phyloP scores from a whole-genome alignment of 2,113 vertebrate species.

The Equus quagga region DNA sequence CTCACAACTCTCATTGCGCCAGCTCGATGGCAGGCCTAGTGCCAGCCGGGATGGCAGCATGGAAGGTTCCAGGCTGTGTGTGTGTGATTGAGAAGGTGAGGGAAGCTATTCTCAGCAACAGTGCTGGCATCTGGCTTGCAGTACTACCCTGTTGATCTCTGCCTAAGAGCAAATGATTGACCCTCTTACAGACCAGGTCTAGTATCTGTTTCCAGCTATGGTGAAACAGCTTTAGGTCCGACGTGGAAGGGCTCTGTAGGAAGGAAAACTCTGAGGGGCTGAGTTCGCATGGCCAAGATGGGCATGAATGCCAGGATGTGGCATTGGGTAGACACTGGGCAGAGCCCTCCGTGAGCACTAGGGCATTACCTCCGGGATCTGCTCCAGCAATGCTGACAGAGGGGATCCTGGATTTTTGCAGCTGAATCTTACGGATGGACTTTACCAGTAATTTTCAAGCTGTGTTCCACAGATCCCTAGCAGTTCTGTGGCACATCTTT shows the following conservation, averaged over 20 bases:
- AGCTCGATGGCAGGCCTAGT: neutral
- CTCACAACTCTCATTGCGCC: neutral
- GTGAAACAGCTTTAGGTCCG: neutral
- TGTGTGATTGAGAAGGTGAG: neutral
- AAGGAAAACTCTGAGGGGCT: neutral
- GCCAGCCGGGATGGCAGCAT: neutral
- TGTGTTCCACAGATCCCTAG: neutral
- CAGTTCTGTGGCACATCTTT: neutral
- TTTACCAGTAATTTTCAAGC: neutral
- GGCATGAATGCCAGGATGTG: neutral
- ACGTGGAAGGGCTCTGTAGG: neutral
- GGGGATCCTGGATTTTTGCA: neutral
- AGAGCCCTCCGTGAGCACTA: neutral
- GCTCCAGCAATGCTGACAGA: fast-evolving
- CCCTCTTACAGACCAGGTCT: neutral
- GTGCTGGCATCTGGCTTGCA: neutral
- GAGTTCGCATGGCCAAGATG: neutral
- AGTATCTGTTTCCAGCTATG: neutral
- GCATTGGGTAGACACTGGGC: neutral
- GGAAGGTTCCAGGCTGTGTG: neutral
- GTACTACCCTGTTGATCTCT: neutral
- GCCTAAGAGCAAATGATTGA: neutral
- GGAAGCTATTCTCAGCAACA: neutral
- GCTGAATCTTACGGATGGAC: neutral
- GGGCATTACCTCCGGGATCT: neutral